Evolutionary conservation across 1,140 invertebrate genomes (phyloP).

Genomic region (Sarcophaga peregrina): DNA sequence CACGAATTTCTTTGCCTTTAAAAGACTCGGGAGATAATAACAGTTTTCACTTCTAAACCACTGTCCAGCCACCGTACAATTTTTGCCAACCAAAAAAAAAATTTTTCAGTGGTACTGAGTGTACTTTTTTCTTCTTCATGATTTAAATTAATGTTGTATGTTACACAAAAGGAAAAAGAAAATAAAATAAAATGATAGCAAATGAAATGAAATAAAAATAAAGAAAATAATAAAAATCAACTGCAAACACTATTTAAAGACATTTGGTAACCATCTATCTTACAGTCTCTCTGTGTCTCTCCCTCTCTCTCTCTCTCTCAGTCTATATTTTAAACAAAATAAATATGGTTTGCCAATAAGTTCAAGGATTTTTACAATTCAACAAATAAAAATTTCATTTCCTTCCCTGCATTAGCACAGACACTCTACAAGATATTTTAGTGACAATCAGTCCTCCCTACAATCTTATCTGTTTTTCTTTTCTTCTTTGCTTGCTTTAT

Average conservation of each 20-base stretch:
- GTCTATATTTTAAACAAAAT: background rate
- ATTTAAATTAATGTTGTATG: conserved; percentile 7
- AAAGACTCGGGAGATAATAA: too few relatives aligned
- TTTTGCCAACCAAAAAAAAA: background rate
- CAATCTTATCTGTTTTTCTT: too few relatives aligned
- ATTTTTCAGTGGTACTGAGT: background rate
- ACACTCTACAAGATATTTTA: too few relatives aligned
- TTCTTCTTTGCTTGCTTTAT: too few relatives aligned
- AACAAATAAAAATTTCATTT: too few relatives aligned
- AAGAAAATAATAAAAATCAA: background rate
- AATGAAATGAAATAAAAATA: background rate
- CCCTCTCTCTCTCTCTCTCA: too few relatives aligned
- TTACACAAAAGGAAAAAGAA: background rate
- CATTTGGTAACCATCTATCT: background rate
- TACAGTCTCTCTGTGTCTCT: too few relatives aligned
- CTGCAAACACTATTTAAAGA: background rate
- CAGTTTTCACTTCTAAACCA: background rate
- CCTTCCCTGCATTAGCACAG: too few relatives aligned
- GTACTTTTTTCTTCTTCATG: background rate
- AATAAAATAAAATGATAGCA: background rate
- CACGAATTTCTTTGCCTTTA: too few relatives aligned
- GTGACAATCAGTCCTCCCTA: too few relatives aligned
- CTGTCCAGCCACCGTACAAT: background rate
- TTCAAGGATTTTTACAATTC: background rate
- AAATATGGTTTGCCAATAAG: background rate